These are phyloP conservation scores for Cheilosia vernalis DNA, from an alignment of 2,888 invertebrate species.

Conservation along the genomic window DNA sequence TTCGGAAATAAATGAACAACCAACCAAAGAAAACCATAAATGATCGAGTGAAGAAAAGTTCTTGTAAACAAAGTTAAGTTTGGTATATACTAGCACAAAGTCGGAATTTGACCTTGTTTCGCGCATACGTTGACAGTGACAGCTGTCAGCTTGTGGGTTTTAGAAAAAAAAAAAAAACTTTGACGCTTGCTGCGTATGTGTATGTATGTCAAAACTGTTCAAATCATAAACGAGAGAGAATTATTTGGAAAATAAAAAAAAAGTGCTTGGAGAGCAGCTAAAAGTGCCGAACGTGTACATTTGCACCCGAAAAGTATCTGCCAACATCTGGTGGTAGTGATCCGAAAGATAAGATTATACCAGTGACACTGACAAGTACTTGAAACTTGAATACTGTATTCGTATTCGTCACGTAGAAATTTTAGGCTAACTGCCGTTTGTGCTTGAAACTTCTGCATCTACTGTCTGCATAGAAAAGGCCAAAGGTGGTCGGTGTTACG, in stretches of 20 bases:
- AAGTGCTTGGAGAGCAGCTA: not conserved
- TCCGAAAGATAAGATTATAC: constrained; percentile 5
- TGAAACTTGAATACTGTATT: not conserved
- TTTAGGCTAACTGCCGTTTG: not conserved
- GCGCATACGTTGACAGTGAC: constrained; percentile 63
- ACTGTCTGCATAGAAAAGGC: constrained; percentile 10
- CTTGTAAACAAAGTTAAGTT: constrained; percentile 15
- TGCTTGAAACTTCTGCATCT: constrained; percentile 29
- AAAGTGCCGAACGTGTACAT: constrained; percentile 8
- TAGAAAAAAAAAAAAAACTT: not conserved
- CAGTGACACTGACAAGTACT: not conserved
- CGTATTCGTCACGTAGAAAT: not conserved
- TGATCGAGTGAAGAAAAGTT: constrained; percentile 34
- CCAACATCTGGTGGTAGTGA: not conserved
- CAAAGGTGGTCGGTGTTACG: constrained; percentile 20
- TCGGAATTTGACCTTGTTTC: constrained; percentile 62
- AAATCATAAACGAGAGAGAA: constrained; percentile 4
- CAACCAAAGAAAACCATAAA: constrained; percentile 20
- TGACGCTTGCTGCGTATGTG: not conserved
- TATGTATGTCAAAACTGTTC: constrained; percentile 12
- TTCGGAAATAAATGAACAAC: constrained; percentile 4
- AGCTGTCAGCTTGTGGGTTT: constrained; percentile 38
- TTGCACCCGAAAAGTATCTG: constrained; percentile 1
- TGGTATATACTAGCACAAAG: not conserved
- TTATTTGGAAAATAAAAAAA: not conserved